Percentiles rank a stretch among this genome's conserved stretches.
Conservation (phyloP, 1,140 invertebrate species). For the Ptiloglossa arizonensis region DNA sequence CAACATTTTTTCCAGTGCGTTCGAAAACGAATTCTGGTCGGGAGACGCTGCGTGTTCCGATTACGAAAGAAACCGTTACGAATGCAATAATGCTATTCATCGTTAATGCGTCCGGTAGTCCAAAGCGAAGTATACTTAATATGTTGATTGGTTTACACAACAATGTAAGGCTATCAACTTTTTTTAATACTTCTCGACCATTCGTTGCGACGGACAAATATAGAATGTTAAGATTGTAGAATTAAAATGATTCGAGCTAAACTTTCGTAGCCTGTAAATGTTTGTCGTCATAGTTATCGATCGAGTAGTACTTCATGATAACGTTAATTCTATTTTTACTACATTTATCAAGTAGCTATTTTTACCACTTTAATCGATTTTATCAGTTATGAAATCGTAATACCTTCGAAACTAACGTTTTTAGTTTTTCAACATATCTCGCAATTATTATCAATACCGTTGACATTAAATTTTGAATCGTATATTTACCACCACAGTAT, state of each 20-base stretch:
- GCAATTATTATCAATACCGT: not conserved
- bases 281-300: conserved; percentile 13
- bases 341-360: conserved; percentile 10
- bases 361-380: not conserved
- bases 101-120: conserved; percentile 11
- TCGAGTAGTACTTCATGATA: conserved; percentile 1
- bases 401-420: not conserved
- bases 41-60: conserved; percentile 30
- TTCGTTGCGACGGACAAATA: not conserved
- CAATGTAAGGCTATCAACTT: conserved; percentile 17
- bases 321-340: conserved; percentile 32
- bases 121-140: conserved; percentile 11
- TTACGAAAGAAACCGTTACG: not conserved
- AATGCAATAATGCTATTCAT: conserved; percentile 25
- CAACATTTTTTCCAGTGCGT: not conserved
- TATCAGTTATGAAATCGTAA: not conserved
- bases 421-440: not conserved
- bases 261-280: conserved; percentile 22
- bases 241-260: conserved; percentile 5
- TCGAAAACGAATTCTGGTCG: conserved; percentile 37
- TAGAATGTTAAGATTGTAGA: conserved; percentile 4
- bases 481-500: not conserved
- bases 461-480: not conserved
- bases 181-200: conserved; percentile 4
- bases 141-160: conserved; percentile 9